Conservation (phyloP, 1,140 invertebrate genomes). For the Acyrthosiphon pisum region DNA sequence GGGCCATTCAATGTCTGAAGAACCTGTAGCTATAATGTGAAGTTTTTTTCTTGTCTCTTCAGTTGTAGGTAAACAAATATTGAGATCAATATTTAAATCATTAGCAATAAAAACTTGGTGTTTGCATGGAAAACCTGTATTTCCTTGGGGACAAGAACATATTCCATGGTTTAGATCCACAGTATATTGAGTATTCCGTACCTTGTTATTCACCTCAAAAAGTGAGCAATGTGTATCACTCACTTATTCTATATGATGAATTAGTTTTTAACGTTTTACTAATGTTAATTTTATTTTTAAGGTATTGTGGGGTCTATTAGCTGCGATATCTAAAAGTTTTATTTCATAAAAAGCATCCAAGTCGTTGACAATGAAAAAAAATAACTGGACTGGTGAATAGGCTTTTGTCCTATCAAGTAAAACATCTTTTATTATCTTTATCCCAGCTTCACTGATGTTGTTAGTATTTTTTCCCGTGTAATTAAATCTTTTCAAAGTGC, state of each 20-base stretch:
- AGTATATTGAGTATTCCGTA: too few species aligned
- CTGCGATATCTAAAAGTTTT: too few species aligned
- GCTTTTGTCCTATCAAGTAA: conserved; percentile 11
- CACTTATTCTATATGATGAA: too few species aligned
- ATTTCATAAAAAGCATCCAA: too few species aligned
- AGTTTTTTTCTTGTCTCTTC: conserved; percentile 5
- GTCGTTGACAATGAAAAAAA: too few species aligned
- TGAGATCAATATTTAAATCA: background rate
- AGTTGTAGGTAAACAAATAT: background rate
- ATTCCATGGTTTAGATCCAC: background rate
- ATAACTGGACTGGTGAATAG: background rate
- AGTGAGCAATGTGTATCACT: too few species aligned
- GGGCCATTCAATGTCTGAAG: background rate
- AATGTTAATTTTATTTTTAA: too few species aligned
- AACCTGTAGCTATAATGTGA: background rate
- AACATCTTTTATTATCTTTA: conserved; percentile 20
- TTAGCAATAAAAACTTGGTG: background rate
- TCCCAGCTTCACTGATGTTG: conserved; percentile 29
- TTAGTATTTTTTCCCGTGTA: conserved; percentile 7
- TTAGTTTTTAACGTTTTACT: too few species aligned
- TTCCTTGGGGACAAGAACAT: background rate
- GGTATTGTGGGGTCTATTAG: too few species aligned
- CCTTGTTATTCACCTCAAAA: too few species aligned
- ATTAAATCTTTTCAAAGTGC: background rate
- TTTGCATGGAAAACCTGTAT: background rate